Conservation (phyloP, 2,113 vertebrate species). For the Silurus meridionalis region DNA sequence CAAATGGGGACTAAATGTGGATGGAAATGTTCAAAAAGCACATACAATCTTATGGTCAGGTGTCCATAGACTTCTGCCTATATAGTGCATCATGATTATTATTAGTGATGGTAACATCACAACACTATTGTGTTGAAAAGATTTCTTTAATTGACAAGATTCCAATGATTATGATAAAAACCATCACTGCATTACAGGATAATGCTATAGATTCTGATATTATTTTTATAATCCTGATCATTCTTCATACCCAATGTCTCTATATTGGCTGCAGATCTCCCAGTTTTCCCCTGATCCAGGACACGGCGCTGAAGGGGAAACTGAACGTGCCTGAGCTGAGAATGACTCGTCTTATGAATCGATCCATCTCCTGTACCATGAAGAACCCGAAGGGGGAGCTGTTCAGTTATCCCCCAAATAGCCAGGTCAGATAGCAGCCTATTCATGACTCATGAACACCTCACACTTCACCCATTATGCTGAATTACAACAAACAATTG, state of each 20-base stretch:
- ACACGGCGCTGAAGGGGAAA: slow-evolving; percentile 93
- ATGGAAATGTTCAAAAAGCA: no score
- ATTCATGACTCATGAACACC: background rate
- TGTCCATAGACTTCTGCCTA: background rate
- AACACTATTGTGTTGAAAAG: no score
- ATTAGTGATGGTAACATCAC: background rate
- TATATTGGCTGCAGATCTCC: slow-evolving; percentile 80
- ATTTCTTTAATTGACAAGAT: no score
- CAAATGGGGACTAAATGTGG: no score
- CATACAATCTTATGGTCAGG: no score
- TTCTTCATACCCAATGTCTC: slow-evolving; percentile 30
- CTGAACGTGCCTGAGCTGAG: slow-evolving; percentile 90
- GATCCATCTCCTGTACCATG: slow-evolving; percentile 93
- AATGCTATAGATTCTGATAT: background rate
- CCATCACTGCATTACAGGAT: background rate
- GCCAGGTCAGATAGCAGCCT: slow-evolving; percentile 77
- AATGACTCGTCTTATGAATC: slow-evolving; percentile 93
- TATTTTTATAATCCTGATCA: background rate
- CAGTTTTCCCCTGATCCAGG: slow-evolving; percentile 95
- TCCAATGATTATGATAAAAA: background rate
- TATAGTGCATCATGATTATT: background rate
- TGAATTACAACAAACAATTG: background rate
- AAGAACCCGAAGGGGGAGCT: slow-evolving; percentile 96
- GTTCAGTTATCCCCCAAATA: slow-evolving; percentile 88
- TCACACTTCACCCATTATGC: slow-evolving; percentile 17